Conservation (phyloP, 2,113 vertebrate genomes). For the Brienomyrus longianalis region DNA sequence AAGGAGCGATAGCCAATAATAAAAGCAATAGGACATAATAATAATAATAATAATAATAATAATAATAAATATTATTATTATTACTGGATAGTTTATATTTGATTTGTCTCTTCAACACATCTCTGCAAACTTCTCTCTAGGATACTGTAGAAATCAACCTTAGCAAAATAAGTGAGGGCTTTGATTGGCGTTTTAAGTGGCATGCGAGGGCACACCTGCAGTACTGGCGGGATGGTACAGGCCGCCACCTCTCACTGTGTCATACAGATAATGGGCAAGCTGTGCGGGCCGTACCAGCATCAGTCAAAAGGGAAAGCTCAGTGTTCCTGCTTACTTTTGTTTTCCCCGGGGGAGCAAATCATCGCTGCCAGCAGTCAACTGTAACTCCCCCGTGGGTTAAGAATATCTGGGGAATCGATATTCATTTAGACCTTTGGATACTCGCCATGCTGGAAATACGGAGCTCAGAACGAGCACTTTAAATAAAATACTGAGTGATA, state of each 20-base stretch:
- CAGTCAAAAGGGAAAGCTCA: slow-evolving; percentile 20
- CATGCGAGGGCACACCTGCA: not conserved
- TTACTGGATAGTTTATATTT: not conserved
- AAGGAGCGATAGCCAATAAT: not conserved
- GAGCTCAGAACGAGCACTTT: slow-evolving; percentile 29
- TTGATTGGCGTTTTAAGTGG: not conserved
- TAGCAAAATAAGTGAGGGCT: not conserved
- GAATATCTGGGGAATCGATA: slow-evolving; percentile 66
- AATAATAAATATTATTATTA: not conserved
- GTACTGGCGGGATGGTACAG: not conserved
- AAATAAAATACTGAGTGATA: slow-evolving; percentile 37
- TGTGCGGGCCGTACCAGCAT: slow-evolving; percentile 13
- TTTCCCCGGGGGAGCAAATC: slow-evolving; percentile 59
- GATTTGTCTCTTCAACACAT: not conserved
- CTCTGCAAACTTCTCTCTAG: not conserved
- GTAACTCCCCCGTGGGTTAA: slow-evolving; percentile 54
- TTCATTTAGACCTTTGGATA: slow-evolving; percentile 65
- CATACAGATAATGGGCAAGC: slow-evolving; percentile 16
- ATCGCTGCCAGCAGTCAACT: slow-evolving; percentile 57
- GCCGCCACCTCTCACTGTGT: not conserved
- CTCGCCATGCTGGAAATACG: slow-evolving; percentile 39
- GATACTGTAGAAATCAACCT: not conserved
- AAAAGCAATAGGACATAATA: not conserved
- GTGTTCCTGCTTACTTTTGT: slow-evolving; percentile 39
- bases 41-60: not conserved